Conservation (phyloP, 2,888 invertebrate genomes). For the Rhamphomyia laevipes region DNA sequence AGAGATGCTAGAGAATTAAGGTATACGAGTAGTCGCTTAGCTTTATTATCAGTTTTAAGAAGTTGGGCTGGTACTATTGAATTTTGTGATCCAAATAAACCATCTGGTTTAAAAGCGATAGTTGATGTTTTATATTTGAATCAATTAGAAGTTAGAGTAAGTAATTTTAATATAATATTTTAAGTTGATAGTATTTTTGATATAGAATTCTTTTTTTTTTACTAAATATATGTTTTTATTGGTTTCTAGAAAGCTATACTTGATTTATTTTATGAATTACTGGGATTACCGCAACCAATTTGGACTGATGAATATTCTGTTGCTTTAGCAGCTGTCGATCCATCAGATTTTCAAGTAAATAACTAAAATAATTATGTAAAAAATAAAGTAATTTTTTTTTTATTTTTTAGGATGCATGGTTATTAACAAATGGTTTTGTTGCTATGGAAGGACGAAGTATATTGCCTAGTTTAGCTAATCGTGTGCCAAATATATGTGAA, state of each 20-base stretch:
- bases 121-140: constrained; percentile 74
- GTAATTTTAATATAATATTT: constrained; percentile 28
- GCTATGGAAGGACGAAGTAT: constrained; percentile 80
- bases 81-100: constrained; percentile 68
- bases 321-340: constrained; percentile 80
- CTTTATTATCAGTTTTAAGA: constrained; percentile 69
- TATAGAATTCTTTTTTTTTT: no score
- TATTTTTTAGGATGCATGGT: constrained; percentile 65
- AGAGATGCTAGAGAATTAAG: constrained; percentile 69
- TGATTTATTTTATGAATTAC: constrained; percentile 81
- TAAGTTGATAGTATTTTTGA: no score
- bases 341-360: constrained; percentile 54
- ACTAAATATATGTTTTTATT: neutral
- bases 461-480: constrained; percentile 73
- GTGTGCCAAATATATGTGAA: constrained; percentile 80
- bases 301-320: constrained; percentile 90
- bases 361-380: neutral
- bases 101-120: constrained; percentile 64
- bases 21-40: constrained; percentile 74
- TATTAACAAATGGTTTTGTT: constrained; percentile 87
- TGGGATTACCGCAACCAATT: constrained; percentile 75
- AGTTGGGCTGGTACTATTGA: constrained; percentile 88
- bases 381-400: neutral
- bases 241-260: constrained; percentile 69
- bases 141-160: constrained; percentile 78